Base-by-base conservation (phyloP, 2,888 invertebrate species). In the Caenorhabditis sinica region DNA sequence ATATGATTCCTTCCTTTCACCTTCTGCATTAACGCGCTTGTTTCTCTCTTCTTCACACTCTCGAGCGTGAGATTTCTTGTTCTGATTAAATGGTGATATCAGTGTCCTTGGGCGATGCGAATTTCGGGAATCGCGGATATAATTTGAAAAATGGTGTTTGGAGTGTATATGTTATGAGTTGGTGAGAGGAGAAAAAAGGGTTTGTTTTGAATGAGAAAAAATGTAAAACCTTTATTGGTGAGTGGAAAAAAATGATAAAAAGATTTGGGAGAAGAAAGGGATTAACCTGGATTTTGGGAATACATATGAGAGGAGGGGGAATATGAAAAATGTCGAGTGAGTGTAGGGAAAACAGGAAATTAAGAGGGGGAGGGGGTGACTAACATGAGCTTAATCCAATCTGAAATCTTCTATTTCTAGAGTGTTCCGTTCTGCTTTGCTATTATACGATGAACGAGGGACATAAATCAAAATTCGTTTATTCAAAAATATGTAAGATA, bases 61-160 rank as follows among this genome's bases (percentile, higher is more conserved):
- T 66, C 49, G 11, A 43, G 33, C 69, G 56, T 69, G 69, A 69
- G 51, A 69, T 28, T 56, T 69, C 69, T 69, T 17, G 51, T 69
- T 56, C 36, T 69, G 23, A 53, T 60, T 69, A 56, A 69, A 69
- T 69, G 28, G 25, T 69, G 53, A 56, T 69, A 40, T 51, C 40
- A 69, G 23, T 17, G 28, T 23, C 15, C 28, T 56, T 6, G 53
- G 13, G 13, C 4, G 30, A 30, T 8, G 28, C 30, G 33, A 60
- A 60, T 33, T 60, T 60, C 6, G 33, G 15, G 28, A 23, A 28
- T 15, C 20, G 20, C 56, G 49, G 49, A 49, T 20, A 20, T 53
- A 5, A 17, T 8, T 28, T 13, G 23, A 28, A 0, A 56, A 28
- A 9, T n/a, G 53, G 25, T 53, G 8, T 53, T 53, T 53, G 53